phyloP scores from a whole-genome alignment of 2,113 vertebrate genomes.

The Notothenia coriiceps region DNA sequence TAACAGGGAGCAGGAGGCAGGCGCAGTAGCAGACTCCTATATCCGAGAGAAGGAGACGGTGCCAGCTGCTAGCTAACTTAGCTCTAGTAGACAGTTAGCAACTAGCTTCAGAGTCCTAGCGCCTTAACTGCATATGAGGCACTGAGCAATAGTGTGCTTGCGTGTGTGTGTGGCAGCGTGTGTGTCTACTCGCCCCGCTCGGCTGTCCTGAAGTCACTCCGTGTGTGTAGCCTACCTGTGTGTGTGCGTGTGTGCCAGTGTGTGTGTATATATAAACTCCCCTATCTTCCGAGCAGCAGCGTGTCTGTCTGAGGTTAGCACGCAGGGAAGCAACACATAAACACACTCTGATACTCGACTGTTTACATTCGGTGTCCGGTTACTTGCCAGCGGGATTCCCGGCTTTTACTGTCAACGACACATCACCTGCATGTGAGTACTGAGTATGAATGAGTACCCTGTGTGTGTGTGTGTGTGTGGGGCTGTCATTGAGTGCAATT shows the following conservation, averaged over 20 bases:
- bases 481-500: constrained; percentile 31
- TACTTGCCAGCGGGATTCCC: constrained; percentile 62
- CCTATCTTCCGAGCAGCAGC: constrained; percentile 20
- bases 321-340: constrained; percentile 14
- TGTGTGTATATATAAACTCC: constrained; percentile 26
- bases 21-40: constrained; percentile 64
- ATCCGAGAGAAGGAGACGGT: constrained; percentile 59
- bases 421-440: constrained; percentile 77
- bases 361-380: constrained; percentile 73
- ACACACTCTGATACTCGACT: constrained; percentile 44
- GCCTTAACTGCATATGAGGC: constrained; percentile 8
- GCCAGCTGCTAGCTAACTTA: constrained; percentile 77
- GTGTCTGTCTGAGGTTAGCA: constrained; percentile 43
- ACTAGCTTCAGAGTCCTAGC: constrained; percentile 62
- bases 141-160: constrained; percentile 26
- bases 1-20: constrained; percentile 55
- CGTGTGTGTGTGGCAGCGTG: constrained; percentile 26
- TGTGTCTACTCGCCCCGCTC: constrained; percentile 36
- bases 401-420: constrained; percentile 37
- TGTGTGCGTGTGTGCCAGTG: neutral
- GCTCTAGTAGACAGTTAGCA: constrained; percentile 68
- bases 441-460: constrained; percentile 12
- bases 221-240: neutral
- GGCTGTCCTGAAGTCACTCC: constrained; percentile 56
- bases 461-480: neutral